These are phyloP conservation scores for Lampris megalopsis DNA, from an alignment of 2,113 vertebrate genomes.

Conservation along the genomic window DNA sequence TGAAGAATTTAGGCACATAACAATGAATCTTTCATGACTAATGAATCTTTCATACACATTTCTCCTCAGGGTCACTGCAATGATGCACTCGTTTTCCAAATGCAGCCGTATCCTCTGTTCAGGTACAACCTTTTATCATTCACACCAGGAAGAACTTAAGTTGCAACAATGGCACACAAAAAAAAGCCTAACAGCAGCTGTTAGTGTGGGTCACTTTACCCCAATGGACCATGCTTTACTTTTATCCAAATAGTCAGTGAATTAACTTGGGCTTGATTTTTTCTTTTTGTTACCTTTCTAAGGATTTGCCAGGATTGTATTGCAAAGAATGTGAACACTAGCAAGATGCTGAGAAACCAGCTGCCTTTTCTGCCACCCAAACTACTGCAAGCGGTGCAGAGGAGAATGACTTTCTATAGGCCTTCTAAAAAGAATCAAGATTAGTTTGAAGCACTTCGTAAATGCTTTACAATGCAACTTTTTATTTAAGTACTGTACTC, in stretches of 20 bases:
- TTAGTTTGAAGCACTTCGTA: neutral
- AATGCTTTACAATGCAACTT: conserved; percentile 1
- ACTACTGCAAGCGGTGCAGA: conserved; percentile 85
- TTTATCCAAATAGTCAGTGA: neutral
- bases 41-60: neutral
- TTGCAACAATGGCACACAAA: neutral
- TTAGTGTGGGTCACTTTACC: neutral
- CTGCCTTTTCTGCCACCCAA: conserved; percentile 86
- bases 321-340: conserved; percentile 81
- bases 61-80: conserved; percentile 86
- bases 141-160: neutral
- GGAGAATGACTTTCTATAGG: conserved; percentile 89
- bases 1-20: neutral
- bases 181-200: neutral
- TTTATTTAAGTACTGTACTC: conserved; percentile 25
- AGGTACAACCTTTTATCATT: conserved; percentile 83
- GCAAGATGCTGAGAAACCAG: conserved; percentile 79
- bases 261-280: conserved; percentile 7
- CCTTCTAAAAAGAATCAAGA: conserved; percentile 68
- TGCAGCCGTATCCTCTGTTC: conserved; percentile 89
- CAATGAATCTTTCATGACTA: neutral
- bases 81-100: conserved; percentile 94
- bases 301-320: conserved; percentile 92
- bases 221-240: neutral
- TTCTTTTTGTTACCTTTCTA: neutral